Conservation (phyloP, 2,888 invertebrate species). For the Strigamia crassipes region DNA sequence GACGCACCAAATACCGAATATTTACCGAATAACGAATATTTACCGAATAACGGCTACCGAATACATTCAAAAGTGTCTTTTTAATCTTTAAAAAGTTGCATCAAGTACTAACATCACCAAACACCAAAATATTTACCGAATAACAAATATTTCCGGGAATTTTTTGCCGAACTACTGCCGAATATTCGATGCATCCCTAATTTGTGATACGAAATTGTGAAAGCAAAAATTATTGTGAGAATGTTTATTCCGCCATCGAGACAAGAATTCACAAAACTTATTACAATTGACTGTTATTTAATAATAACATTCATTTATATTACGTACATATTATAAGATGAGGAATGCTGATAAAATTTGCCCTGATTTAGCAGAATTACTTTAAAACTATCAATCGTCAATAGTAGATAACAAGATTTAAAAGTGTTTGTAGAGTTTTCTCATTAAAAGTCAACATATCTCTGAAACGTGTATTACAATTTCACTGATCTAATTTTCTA, state of each 20-base stretch:
- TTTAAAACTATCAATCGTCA: not conserved
- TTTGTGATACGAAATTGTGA: no score
- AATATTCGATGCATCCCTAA: no score
- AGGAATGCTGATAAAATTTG: not conserved
- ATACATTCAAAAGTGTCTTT: no score
- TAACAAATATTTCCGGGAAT: no score
- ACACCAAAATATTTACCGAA: no score
- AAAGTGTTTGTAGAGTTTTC: not conserved
- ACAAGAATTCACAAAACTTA: not conserved
- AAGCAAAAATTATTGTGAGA: no score
- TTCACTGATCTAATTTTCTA: constrained; percentile 26
- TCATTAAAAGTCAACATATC: constrained; percentile 2
- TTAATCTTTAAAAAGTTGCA: no score
- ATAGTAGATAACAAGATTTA: not conserved
- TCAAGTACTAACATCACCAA: no score
- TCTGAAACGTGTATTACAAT: not conserved
- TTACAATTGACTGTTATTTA: not conserved
- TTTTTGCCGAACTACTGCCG: no score
- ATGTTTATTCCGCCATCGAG: not conserved
- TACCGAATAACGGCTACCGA: no score
- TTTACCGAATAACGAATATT: no score
- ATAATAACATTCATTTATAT: not conserved
- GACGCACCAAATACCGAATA: no score
- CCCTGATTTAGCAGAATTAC: not conserved
- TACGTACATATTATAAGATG: not conserved